These are phyloP conservation scores for Brenthis daphne DNA, from an alignment of 2,888 invertebrate genomes.

Conservation along the genomic window DNA sequence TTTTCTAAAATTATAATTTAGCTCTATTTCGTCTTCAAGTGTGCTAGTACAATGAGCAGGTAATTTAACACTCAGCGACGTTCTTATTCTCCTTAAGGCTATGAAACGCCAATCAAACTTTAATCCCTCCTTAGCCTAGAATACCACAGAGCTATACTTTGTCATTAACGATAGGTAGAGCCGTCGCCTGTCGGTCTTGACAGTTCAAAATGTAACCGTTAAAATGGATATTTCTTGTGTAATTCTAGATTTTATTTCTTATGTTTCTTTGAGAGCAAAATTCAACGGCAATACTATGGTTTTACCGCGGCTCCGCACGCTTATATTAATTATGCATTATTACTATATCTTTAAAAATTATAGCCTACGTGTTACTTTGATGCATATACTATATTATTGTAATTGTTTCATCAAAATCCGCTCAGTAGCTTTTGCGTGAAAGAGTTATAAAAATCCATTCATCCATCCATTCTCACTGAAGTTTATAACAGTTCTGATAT, in stretches of 20 bases:
- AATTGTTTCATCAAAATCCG: no score
- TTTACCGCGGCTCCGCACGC: no score
- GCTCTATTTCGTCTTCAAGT: not conserved
- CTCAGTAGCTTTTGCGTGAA: no score
- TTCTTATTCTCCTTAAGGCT: constrained; percentile 12
- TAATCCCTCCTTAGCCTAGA: constrained; percentile 19
- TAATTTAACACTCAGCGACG: constrained; percentile 13
- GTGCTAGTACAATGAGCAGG: constrained; percentile 4
- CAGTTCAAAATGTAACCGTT: constrained; percentile 16
- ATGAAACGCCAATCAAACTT: constrained; percentile 22
- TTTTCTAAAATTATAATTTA: not conserved
- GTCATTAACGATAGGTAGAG: constrained; percentile 17
- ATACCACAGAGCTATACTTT: constrained; percentile 16
- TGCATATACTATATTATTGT: no score
- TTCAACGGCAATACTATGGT: not conserved
- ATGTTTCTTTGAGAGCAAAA: constrained; percentile 2
- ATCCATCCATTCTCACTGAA: no score
- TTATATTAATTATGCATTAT: no score
- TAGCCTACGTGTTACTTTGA: no score
- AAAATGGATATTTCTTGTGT: constrained; percentile 19
- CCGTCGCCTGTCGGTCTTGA: constrained; percentile 17
- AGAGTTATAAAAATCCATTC: no score
- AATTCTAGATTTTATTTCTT: constrained; percentile 14
- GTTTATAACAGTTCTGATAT: no score
- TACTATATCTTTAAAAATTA: no score